phyloP scores from a whole-genome alignment of 2,797 vertebrate genomes.

The Leptatherina wallacei region DNA sequence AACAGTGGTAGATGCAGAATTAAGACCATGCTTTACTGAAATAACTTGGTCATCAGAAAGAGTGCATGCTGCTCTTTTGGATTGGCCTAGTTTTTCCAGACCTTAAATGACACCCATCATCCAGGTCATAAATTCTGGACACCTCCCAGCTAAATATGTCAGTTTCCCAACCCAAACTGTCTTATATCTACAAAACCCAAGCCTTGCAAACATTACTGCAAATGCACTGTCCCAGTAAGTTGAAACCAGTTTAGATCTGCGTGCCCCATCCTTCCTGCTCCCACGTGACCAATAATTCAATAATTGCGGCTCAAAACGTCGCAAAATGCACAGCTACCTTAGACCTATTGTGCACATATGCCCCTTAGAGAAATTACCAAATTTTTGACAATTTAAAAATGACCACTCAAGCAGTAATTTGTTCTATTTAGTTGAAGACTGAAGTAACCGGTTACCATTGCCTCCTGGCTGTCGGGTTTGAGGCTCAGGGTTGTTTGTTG shows the following conservation, averaged over 20 bases:
- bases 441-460: background rate
- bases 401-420: background rate
- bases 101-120: background rate
- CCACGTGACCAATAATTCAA: background rate
- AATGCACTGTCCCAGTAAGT: background rate
- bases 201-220: no score
- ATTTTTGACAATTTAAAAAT: background rate
- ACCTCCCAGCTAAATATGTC: background rate
- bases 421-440: background rate
- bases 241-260: background rate
- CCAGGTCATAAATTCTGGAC: background rate
- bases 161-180: background rate
- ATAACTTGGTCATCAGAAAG: no score
- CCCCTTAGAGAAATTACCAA: background rate
- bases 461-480: background rate
- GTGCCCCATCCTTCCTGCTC: background rate
- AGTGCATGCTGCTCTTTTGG: no score
- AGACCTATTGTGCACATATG: background rate
- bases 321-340: background rate
- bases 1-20: no score
- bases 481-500: background rate
- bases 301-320: constrained; percentile 6
- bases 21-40: no score
- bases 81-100: no score
- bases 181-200: background rate